Evolutionary conservation across 2,888 invertebrate species (phyloP).

Genomic region (Aspidiotus rigidus): DNA sequence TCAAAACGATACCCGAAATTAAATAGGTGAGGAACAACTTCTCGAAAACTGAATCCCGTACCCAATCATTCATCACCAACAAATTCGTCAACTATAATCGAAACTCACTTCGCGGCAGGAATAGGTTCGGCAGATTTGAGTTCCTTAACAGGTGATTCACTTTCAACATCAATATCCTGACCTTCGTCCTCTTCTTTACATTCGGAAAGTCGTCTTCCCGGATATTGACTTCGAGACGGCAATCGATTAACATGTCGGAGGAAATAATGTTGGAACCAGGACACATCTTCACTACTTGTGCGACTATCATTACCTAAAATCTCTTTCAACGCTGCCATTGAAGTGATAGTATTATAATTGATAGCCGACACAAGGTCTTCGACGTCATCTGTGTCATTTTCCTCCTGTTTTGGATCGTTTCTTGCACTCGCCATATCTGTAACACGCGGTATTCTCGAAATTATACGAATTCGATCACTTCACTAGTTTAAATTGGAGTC

Average conservation of each 20-base stretch:
- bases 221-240: slow-evolving; percentile 49
- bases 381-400: slow-evolving; percentile 50
- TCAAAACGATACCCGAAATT: too few relatives aligned
- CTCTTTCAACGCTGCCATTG: slow-evolving; percentile 58
- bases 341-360: slow-evolving; percentile 58
- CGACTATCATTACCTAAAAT: slow-evolving; percentile 47
- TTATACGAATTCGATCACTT: neutral
- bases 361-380: slow-evolving; percentile 57
- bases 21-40: too few relatives aligned
- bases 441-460: neutral
- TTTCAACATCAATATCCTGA: slow-evolving; percentile 30
- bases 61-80: too few relatives aligned
- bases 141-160: slow-evolving; percentile 21
- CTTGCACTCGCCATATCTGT: slow-evolving; percentile 20
- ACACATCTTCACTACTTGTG: slow-evolving; percentile 50
- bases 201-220: slow-evolving; percentile 61
- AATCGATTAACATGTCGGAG: slow-evolving; percentile 62
- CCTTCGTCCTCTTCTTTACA: slow-evolving; percentile 72
- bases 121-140: neutral
- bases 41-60: too few relatives aligned
- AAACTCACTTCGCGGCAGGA: too few relatives aligned
- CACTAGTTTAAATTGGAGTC: neutral
- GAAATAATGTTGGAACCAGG: slow-evolving; percentile 61
- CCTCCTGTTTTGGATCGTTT: slow-evolving; percentile 36
- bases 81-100: too few relatives aligned